Evolutionary conservation across 2,797 vertebrate genomes (phyloP).

Genomic region (Siniperca scherzeri): DNA sequence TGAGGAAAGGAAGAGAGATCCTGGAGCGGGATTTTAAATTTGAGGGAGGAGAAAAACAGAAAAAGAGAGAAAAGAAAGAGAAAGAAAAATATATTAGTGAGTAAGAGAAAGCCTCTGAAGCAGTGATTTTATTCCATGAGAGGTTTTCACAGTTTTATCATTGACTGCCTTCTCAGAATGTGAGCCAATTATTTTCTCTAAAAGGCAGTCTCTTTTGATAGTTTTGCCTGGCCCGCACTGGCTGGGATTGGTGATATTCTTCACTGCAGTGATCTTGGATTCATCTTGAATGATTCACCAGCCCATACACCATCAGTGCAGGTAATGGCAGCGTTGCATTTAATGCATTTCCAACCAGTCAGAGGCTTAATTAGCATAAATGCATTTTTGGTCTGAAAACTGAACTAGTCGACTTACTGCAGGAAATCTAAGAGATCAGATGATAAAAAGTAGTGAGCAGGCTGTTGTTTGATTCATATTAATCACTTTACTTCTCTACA

Average conservation of each 20-base stretch:
- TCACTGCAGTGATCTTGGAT: conserved; percentile 15
- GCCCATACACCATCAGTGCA: background rate
- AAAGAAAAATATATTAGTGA: conserved; percentile 9
- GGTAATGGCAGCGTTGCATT: conserved; percentile 2
- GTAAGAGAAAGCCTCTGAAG: conserved; percentile 33
- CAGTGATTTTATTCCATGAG: conserved; percentile 39
- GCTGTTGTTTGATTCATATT: conserved; percentile 33
- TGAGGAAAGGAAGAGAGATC: background rate
- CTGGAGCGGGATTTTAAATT: conserved; percentile 11
- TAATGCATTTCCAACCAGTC: background rate
- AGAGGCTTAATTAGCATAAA: conserved; percentile 15
- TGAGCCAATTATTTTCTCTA: conserved; percentile 61
- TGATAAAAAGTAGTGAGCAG: background rate
- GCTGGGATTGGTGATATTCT: conserved; percentile 19
- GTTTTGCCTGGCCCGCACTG: conserved; percentile 34
- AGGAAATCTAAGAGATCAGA: conserved; percentile 16
- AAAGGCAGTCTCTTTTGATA: conserved; percentile 40
- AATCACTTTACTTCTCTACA: conserved; percentile 40
- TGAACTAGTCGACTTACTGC: background rate
- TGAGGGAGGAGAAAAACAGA: conserved; percentile 12
- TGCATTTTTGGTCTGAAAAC: conserved; percentile 14
- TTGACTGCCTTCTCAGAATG: conserved; percentile 40
- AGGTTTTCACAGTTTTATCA: conserved; percentile 48
- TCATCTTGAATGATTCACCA: conserved; percentile 28
- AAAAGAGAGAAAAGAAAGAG: background rate